Base-by-base conservation (phyloP, 2,113 vertebrate genomes). In the Stegostoma tigrinum region DNA sequence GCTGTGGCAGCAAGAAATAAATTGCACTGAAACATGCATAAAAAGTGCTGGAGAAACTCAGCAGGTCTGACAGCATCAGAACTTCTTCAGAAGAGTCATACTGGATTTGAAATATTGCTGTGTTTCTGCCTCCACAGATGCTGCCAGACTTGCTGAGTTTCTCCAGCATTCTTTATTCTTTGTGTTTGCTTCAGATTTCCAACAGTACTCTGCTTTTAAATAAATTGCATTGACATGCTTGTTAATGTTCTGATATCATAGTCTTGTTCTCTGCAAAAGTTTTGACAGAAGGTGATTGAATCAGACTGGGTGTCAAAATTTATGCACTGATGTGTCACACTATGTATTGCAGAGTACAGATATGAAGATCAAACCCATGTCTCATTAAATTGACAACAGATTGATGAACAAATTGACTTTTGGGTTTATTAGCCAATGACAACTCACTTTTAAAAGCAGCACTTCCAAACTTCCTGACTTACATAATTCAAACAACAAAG, bases 221-320 rank as follows among this genome's bases (percentile, higher is more conserved):
- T 34, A 94, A 67, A 27, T 96, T 85, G 95, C 95, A 96, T 61
- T 83, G 42, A 42, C 38, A n/a, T 83, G 80, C 38, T 7, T 42
- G n/a, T 42, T 38, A 42, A 38, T 83, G 38, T 23, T 12, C 27
- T 55, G 27, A 24, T 34, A 34, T 12, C 48, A 34, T 55, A 55
- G 30, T 14, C 10, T 30, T 61, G 87, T 61, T 61, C 17, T 21
- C 80, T 19, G 19, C 17, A 21, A 38, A 4, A 42, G 42, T 45
- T 52, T 90, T 12, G 3, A 90, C 30, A 52, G 27, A 30, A 55
- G 21, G 21, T 90, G 27, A 55, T 64, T 90, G 27, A 61, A n/a
- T 64, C 14, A 34, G 27, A 17, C 27, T 55, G 24, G 85, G 5
- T 27, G 42, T 52, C 2, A 21, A 48, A 14, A 52, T 48, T 27